Evolutionary conservation across 2,888 invertebrate species (phyloP).

Genomic region (Mimas tiliae): DNA sequence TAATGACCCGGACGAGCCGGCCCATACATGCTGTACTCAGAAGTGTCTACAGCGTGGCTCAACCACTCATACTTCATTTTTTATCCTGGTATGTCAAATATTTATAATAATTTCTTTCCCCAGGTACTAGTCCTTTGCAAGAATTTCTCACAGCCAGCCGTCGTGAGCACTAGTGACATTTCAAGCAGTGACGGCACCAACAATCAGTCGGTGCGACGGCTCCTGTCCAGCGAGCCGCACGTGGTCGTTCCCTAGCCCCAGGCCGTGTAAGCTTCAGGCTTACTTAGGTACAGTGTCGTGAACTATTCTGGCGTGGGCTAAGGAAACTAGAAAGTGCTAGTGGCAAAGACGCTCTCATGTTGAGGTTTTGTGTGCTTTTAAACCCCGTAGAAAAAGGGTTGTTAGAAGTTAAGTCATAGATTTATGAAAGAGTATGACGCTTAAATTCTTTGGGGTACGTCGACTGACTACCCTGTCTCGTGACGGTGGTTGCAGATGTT

Average conservation of each 20-base stretch:
- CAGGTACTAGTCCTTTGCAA: slow-evolving; percentile 78
- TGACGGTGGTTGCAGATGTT: too few relatives aligned
- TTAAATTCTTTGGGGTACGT: too few relatives aligned
- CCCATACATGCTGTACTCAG: too few relatives aligned
- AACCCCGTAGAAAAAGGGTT: too few relatives aligned
- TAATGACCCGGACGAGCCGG: too few relatives aligned
- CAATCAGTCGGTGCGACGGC: slow-evolving; percentile 75
- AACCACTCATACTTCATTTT: too few relatives aligned
- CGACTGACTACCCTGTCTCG: too few relatives aligned
- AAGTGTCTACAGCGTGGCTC: too few relatives aligned
- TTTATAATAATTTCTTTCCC: neutral
- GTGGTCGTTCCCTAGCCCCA: slow-evolving; percentile 74
- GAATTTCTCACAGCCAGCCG: slow-evolving; percentile 77
- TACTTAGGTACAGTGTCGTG: slow-evolving; percentile 34
- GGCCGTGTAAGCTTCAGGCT: slow-evolving; percentile 63
- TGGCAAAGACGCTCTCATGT: neutral
- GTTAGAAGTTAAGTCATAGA: too few relatives aligned
- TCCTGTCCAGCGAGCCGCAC: slow-evolving; percentile 66
- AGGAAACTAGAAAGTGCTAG: neutral
- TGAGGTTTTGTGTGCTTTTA: neutral
- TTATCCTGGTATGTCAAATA: too few relatives aligned
- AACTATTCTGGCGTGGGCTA: neutral
- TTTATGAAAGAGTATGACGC: too few relatives aligned
- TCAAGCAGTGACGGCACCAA: slow-evolving; percentile 80
- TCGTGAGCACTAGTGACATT: slow-evolving; percentile 76